Percentiles rank a stretch among this genome's conserved stretches.
Evolutionary conservation across 2,797 vertebrate species (phyloP).

Genomic region (Argentina silus): DNA sequence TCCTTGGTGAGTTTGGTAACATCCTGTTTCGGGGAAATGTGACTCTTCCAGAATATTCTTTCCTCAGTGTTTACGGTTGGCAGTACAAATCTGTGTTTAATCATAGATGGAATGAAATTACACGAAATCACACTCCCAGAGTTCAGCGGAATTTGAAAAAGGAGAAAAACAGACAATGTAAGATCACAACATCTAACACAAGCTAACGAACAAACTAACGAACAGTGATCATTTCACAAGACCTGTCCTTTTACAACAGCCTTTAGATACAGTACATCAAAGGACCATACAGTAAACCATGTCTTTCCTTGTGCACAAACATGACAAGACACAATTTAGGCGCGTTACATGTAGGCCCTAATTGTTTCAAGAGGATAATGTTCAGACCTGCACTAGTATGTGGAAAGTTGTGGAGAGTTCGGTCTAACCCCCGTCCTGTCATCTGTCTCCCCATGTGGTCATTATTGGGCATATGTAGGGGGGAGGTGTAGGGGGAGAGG

Average conservation of each 20-base stretch:
- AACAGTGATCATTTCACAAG: no score
- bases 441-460: conserved; percentile 32
- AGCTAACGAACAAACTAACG: no score
- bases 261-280: no score
- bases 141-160: no score
- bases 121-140: no score
- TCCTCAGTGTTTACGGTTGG: background rate
- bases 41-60: background rate
- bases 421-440: conserved; percentile 20
- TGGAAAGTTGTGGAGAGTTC: conserved; percentile 1
- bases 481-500: conserved; percentile 33
- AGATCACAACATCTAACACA: no score
- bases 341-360: background rate
- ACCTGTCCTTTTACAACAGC: no score
- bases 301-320: no score
- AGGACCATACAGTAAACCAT: no score
- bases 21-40: conserved; percentile 50
- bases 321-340: no score
- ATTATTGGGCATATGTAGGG: conserved; percentile 40
- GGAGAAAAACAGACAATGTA: no score
- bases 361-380: conserved; percentile 29
- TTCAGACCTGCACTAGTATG: background rate
- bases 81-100: background rate
- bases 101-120: no score
- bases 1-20: conserved; percentile 42